Conservation (phyloP, 2,888 invertebrate genomes). For the Spicauda simplicius region DNA sequence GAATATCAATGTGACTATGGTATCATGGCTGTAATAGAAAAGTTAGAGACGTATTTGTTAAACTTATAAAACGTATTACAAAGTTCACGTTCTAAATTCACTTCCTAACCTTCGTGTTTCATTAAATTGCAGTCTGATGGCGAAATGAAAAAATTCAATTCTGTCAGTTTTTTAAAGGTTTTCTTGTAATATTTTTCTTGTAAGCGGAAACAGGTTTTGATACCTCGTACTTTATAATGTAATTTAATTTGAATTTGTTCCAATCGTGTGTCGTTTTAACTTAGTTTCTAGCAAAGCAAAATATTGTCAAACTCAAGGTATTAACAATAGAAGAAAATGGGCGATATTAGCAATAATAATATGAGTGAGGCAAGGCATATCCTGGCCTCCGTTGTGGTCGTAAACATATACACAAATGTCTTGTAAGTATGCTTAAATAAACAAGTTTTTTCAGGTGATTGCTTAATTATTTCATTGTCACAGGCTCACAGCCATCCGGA, state of each 20-base stretch:
- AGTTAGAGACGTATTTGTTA: conserved; percentile 22
- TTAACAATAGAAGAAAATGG: too few relatives aligned
- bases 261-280: background rate
- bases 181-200: conserved; percentile 15
- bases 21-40: background rate
- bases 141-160: conserved; percentile 37
- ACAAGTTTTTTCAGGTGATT: too few relatives aligned
- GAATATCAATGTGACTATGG: background rate
- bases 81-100: conserved; percentile 43
- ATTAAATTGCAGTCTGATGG: conserved; percentile 50
- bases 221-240: conserved; percentile 12
- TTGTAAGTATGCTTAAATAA: too few relatives aligned
- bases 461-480: too few relatives aligned
- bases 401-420: too few relatives aligned
- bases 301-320: too few relatives aligned
- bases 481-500: too few relatives aligned
- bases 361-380: too few relatives aligned
- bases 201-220: conserved; percentile 16
- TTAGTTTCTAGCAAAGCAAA: background rate
- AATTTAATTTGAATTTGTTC: conserved; percentile 1
- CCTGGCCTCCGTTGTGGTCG: too few relatives aligned
- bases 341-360: too few relatives aligned
- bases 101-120: conserved; percentile 48
- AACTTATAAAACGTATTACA: conserved; percentile 24
- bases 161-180: conserved; percentile 19